Base-by-base conservation (phyloP, 1,140 invertebrate species). In the Oedothorax gibbosus region DNA sequence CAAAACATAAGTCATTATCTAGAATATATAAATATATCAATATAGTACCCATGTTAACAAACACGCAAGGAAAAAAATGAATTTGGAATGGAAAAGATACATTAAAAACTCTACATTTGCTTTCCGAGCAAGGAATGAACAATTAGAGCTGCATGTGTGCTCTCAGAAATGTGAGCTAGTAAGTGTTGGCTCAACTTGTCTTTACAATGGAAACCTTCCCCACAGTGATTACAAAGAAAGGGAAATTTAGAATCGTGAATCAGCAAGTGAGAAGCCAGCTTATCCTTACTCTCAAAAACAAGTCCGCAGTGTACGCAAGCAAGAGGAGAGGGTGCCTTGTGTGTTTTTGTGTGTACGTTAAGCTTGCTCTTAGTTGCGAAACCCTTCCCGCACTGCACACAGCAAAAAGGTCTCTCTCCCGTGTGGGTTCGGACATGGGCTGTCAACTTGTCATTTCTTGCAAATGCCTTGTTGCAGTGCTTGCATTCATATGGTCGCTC, bases 141-240 rank as follows among this genome's bases (percentile, higher is more conserved):
- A 71, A 78, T 68, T 18, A 85, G 56, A 62, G 83, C 83, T 69
- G 83, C 75, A 78, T 78, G 64, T 57, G 85, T 72, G 15, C 57
- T 80, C 56, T 80, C 85, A 69, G 57, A 75, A 79, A 84, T 85
- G 88, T 95, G 94, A 79, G 93, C 93, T 60, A 93, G 89, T 90
- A 92, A 92, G 88, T 95, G 94, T 15, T 93, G 90, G 62, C 92
- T 92, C 0, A 95, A 90, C 69, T 94, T 92, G 89, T 94, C 94
- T 90, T 93, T 92, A 57, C 94, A 91, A 87, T 93, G 93, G 88
- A 94, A 95, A 79, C 91, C 89, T 7, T 91, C 93, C 0, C 92
- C 78, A 60, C 78, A 81, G 51, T 81, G 78, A 62, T 81, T 69
- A 81, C 78, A 81, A 60, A 71, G 18, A 81, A 81, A 81, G 60